phyloP scores from a whole-genome alignment of 2,888 invertebrate genomes.

The Prosopocoilus inquinatus region DNA sequence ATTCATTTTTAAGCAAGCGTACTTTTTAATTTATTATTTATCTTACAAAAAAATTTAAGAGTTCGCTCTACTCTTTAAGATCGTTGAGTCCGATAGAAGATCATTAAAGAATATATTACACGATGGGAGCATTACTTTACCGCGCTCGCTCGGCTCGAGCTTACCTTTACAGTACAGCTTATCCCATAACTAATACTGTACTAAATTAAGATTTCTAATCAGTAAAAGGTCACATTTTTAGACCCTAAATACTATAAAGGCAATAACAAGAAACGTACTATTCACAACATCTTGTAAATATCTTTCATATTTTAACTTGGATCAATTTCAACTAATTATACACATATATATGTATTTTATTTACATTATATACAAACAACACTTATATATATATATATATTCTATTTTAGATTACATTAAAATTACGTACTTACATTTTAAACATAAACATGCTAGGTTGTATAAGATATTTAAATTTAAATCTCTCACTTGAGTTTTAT shows the following conservation, averaged over 20 bases:
- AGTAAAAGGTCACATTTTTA: constrained; percentile 18
- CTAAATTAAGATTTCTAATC: constrained; percentile 28
- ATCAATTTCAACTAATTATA: too few relatives aligned
- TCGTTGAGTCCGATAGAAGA: constrained; percentile 46
- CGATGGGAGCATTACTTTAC: constrained; percentile 47
- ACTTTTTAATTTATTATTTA: constrained; percentile 45
- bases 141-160: constrained; percentile 15
- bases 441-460: too few relatives aligned
- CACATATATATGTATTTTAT: too few relatives aligned
- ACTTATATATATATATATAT: too few relatives aligned
- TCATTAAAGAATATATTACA: constrained; percentile 51
- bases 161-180: constrained; percentile 11
- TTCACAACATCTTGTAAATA: constrained; percentile 1
- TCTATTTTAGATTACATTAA: too few relatives aligned
- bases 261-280: constrained; percentile 7
- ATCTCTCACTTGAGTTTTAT: too few relatives aligned
- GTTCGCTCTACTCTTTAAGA: constrained; percentile 45
- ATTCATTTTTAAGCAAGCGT: constrained; percentile 29
- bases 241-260: constrained; percentile 13
- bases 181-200: constrained; percentile 16
- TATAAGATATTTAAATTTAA: too few relatives aligned
- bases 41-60: constrained; percentile 42
- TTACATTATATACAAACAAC: too few relatives aligned
- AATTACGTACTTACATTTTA: too few relatives aligned
- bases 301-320: constrained; percentile 1